Conservation (phyloP, 2,888 invertebrate species). For the Onthophagus sagittarius region DNA sequence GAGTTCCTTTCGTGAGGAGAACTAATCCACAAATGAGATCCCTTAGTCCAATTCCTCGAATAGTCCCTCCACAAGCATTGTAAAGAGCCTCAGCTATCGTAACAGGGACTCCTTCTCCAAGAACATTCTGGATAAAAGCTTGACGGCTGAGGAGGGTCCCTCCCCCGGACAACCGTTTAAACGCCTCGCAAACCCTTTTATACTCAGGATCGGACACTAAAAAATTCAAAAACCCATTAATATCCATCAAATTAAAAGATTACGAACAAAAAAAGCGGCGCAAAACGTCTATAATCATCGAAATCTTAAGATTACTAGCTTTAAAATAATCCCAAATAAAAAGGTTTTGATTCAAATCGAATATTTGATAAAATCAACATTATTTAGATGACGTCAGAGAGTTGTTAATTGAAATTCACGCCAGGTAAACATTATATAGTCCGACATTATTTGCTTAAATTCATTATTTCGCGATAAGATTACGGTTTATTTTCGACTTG, state of each 20-base stretch:
- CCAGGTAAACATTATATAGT: neutral
- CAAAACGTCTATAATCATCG: neutral
- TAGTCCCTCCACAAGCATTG: constrained; percentile 78
- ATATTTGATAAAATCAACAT: neutral
- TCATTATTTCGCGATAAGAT: neutral
- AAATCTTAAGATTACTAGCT: neutral
- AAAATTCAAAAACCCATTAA: constrained; percentile 29
- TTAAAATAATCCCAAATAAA: neutral
- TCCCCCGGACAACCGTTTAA: constrained; percentile 76
- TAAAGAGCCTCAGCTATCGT: constrained; percentile 81
- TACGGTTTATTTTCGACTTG: neutral
- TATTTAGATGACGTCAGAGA: neutral
- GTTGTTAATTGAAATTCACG: neutral
- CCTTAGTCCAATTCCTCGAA: constrained; percentile 75
- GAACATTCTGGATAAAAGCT: constrained; percentile 78
- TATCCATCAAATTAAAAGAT: too few species aligned
- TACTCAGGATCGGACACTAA: constrained; percentile 80
- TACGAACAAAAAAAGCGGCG: too few species aligned
- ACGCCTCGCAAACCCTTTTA: constrained; percentile 81
- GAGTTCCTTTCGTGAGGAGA: constrained; percentile 76
- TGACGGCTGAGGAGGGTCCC: constrained; percentile 66
- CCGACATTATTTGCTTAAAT: neutral
- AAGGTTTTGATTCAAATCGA: neutral
- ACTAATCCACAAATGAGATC: constrained; percentile 84
- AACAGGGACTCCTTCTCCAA: constrained; percentile 81